Evolutionary conservation across 2,113 vertebrate genomes (phyloP).

Genomic region (Chlamydotis undulata): DNA sequence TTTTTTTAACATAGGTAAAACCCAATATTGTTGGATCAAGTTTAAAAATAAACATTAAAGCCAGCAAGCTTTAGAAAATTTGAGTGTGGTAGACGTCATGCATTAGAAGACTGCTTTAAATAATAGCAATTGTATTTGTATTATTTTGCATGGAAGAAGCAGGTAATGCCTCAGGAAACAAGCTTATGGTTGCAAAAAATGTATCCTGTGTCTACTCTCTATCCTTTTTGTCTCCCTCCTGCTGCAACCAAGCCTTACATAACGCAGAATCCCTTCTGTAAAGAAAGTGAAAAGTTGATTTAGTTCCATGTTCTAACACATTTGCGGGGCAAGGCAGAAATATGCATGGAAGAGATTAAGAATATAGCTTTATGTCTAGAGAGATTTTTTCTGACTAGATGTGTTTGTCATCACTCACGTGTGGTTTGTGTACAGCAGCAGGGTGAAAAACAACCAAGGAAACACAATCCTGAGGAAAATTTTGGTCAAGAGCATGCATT

Average conservation of each 20-base stretch:
- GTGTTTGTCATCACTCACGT: neutral
- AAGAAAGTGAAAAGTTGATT: neutral
- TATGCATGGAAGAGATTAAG: neutral
- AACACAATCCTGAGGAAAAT: neutral
- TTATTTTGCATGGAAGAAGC: neutral
- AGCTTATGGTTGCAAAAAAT: neutral
- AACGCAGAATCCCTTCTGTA: neutral
- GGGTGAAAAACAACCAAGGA: neutral
- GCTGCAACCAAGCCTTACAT: neutral
- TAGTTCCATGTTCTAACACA: neutral
- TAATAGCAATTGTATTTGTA: neutral
- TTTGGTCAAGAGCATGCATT: neutral
- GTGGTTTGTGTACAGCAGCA: neutral
- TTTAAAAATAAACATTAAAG: neutral
- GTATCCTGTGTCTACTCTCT: neutral
- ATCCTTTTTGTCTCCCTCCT: neutral
- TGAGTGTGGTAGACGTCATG: accelerated
- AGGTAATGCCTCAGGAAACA: neutral
- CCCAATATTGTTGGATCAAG: neutral
- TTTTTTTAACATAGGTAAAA: neutral
- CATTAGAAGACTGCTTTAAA: neutral
- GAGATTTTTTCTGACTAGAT: no score
- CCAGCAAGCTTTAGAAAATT: neutral
- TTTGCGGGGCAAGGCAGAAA: neutral
- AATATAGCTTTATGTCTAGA: neutral